Percentiles rank a stretch among this genome's conserved stretches.
Evolutionary conservation across 2,797 vertebrate genomes (phyloP).

Genomic region (Phoeniculus purpureus): DNA sequence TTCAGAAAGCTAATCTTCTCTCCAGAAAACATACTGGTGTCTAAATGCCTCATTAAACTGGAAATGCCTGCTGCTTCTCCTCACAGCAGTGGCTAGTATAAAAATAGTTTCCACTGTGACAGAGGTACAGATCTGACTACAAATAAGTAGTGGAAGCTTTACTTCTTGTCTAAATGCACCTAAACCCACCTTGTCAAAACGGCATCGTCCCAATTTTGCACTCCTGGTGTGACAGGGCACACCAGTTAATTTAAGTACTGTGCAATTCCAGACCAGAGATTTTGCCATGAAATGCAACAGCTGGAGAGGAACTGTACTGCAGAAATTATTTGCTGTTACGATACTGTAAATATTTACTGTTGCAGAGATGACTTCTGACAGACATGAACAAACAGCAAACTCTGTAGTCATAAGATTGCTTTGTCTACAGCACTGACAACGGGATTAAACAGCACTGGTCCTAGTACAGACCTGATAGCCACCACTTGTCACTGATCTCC

Average conservation of each 20-base stretch:
- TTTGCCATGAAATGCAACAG: background rate
- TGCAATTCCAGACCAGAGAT: background rate
- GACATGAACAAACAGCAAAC: background rate
- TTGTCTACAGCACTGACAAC: too few species aligned
- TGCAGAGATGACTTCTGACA: background rate
- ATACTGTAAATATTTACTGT: background rate
- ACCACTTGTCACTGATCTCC: too few species aligned
- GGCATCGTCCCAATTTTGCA: background rate
- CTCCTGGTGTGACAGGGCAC: background rate
- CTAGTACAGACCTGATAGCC: too few species aligned
- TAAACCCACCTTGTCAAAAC: background rate
- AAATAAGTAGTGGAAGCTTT: background rate
- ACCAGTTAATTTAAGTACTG: background rate
- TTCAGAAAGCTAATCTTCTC: background rate
- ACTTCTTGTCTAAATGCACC: background rate
- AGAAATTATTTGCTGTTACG: background rate
- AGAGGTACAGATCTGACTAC: background rate
- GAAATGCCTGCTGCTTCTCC: background rate
- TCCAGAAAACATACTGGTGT: background rate
- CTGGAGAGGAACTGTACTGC: background rate
- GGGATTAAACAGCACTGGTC: too few species aligned
- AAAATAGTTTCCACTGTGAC: background rate
- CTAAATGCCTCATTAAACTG: background rate
- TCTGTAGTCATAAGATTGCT: background rate
- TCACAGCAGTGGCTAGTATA: background rate